Conservation (phyloP, 2,888 invertebrate genomes). For the Orgyia antiqua region DNA sequence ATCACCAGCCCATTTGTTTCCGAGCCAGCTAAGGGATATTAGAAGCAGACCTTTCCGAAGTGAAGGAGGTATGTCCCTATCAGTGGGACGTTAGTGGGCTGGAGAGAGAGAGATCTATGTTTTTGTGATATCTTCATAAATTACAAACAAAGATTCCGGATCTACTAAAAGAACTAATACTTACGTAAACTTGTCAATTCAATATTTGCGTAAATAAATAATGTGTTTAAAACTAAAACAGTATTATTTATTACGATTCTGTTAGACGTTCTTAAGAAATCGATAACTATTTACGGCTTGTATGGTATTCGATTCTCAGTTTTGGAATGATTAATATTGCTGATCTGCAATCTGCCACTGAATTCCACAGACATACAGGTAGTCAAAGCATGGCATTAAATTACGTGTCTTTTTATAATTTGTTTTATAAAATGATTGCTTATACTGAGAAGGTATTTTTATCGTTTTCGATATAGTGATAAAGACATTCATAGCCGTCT, state of each 20-base stretch:
- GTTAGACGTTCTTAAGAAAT: conserved; percentile 43
- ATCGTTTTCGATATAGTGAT: conserved; percentile 20
- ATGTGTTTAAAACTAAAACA: conserved; percentile 26
- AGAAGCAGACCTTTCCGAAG: too few species aligned
- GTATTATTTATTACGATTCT: conserved; percentile 29
- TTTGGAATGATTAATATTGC: conserved; percentile 56
- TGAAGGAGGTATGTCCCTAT: too few species aligned
- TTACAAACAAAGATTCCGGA: too few species aligned
- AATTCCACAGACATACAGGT: conserved; percentile 57
- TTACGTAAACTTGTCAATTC: too few species aligned
- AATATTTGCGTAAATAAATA: not conserved
- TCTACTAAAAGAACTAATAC: too few species aligned
- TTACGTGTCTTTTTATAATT: conserved; percentile 32
- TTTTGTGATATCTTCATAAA: too few species aligned
- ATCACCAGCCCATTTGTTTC: too few species aligned
- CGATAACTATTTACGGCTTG: conserved; percentile 40
- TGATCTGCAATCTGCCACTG: conserved; percentile 74
- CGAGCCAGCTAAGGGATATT: too few species aligned
- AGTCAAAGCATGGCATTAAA: conserved; percentile 49
- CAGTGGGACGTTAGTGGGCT: too few species aligned
- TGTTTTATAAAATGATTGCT: conserved; percentile 18
- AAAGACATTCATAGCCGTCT: conserved; percentile 18
- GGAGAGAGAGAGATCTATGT: too few species aligned
- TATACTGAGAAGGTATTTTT: conserved; percentile 22
- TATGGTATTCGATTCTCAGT: conserved; percentile 52